Percentiles rank a stretch among this genome's conserved stretches.
These are phyloP conservation scores for Oikopleura vanhoeffeni DNA, from an alignment of 23 tunicate species.

Conservation along the genomic window DNA sequence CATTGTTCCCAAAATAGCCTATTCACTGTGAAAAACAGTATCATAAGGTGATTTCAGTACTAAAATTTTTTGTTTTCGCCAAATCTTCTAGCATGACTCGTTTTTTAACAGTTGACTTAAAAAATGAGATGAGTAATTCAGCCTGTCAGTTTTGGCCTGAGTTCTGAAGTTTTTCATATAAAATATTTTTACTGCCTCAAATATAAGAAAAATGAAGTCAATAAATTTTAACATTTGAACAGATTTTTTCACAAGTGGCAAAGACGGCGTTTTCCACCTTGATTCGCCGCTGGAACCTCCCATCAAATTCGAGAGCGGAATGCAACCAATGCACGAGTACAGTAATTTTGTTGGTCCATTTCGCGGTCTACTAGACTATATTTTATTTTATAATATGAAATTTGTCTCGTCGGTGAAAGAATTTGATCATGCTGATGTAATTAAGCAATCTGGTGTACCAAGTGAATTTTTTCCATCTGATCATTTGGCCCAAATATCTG, in stretches of 20 bases:
- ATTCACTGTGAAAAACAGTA: too few species aligned
- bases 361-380: conserved; percentile 43
- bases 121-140: too few species aligned
- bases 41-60: too few species aligned
- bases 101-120: too few species aligned
- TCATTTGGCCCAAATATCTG: conserved; percentile 89
- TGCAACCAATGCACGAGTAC: conserved; percentile 23
- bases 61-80: too few species aligned
- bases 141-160: too few species aligned
- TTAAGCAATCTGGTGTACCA: conserved; percentile 38
- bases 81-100: too few species aligned
- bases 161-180: too few species aligned
- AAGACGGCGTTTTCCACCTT: not conserved
- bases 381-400: conserved; percentile 26
- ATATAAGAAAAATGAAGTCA: too few species aligned
- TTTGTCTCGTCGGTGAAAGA: not conserved
- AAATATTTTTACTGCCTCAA: too few species aligned
- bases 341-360: conserved; percentile 67
- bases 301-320: not conserved
- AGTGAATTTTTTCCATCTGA: conserved; percentile 40
- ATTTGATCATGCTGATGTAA: conserved; percentile 32
- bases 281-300: not conserved
- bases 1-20: too few species aligned
- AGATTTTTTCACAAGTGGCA: conserved; percentile 14
- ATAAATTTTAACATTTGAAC: not conserved